Conservation (phyloP, 2,888 invertebrate genomes). For the Caenorhabditis sp. region DNA sequence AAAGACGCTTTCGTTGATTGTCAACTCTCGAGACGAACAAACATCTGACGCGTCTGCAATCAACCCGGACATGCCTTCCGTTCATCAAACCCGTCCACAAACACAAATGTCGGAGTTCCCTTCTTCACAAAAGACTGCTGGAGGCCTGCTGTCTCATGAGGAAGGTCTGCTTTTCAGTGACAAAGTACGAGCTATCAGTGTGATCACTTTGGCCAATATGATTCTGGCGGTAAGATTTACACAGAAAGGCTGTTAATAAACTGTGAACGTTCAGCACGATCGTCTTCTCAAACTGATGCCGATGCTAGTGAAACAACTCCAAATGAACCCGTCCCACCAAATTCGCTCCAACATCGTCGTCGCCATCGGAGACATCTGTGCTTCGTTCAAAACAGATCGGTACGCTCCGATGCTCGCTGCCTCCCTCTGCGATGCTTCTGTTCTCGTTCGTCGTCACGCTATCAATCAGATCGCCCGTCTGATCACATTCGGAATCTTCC, state of each 20-base stretch:
- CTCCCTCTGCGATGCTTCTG: constrained; percentile 51
- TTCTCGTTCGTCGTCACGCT: constrained; percentile 51
- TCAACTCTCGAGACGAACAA: constrained; percentile 7
- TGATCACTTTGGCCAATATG: constrained; percentile 45
- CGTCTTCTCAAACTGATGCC: constrained; percentile 46
- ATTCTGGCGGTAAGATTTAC: constrained; percentile 23
- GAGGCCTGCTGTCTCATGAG: not conserved
- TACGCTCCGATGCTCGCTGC: constrained; percentile 44
- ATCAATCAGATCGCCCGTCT: constrained; percentile 53
- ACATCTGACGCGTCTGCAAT: not conserved
- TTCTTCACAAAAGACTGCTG: constrained; percentile 9
- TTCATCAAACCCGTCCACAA: constrained; percentile 27
- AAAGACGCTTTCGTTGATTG: constrained; percentile 44
- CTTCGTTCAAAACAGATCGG: constrained; percentile 46
- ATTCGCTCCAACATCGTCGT: constrained; percentile 52
- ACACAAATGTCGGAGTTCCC: constrained; percentile 32
- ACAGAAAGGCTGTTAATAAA: not conserved
- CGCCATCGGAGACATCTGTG: constrained; percentile 42
- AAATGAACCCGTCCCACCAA: constrained; percentile 45
- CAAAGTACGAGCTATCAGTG: constrained; percentile 37
- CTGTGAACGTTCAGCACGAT: constrained; percentile 29
- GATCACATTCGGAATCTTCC: constrained; percentile 37
- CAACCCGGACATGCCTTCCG: constrained; percentile 50
- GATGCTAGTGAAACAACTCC: constrained; percentile 41
- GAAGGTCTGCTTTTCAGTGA: constrained; percentile 36